These are phyloP conservation scores for Liopterus haemorrhoidalis DNA, from an alignment of 2,888 invertebrate genomes.

Conservation along the genomic window DNA sequence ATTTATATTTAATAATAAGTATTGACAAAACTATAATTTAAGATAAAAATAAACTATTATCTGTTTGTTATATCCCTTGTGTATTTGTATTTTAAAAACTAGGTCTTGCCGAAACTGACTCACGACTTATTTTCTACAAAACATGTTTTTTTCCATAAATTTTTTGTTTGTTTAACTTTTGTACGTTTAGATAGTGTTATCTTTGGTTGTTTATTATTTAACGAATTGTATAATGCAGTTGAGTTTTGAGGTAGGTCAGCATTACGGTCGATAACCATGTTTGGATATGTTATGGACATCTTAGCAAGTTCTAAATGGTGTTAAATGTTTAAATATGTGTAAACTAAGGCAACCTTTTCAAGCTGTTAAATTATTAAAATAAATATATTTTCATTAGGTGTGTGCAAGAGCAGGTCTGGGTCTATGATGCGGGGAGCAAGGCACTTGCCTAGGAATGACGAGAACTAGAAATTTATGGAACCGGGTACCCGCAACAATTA, in stretches of 20 bases:
- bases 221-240: slow-evolving; percentile 1
- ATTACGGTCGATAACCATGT: neutral
- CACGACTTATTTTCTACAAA: slow-evolving; percentile 5
- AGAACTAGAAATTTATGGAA: no score
- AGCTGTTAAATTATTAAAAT: no score
- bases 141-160: slow-evolving; percentile 10
- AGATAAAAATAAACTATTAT: slow-evolving; percentile 20
- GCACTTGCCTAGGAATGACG: no score
- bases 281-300: neutral
- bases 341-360: no score
- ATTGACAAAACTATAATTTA: slow-evolving; percentile 14
- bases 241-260: slow-evolving; percentile 4
- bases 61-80: slow-evolving; percentile 12
- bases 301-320: neutral
- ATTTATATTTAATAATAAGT: no score
- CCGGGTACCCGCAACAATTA: no score
- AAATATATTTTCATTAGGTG: no score
- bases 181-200: slow-evolving; percentile 11
- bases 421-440: no score
- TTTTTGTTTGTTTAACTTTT: slow-evolving; percentile 15
- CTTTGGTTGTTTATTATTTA: slow-evolving; percentile 6
- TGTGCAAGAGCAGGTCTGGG: no score
- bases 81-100: slow-evolving; percentile 15
- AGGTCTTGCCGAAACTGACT: slow-evolving; percentile 13
- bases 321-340: neutral